Base-by-base conservation (phyloP, 2,888 invertebrate species). In the Lathronympha strigana region DNA sequence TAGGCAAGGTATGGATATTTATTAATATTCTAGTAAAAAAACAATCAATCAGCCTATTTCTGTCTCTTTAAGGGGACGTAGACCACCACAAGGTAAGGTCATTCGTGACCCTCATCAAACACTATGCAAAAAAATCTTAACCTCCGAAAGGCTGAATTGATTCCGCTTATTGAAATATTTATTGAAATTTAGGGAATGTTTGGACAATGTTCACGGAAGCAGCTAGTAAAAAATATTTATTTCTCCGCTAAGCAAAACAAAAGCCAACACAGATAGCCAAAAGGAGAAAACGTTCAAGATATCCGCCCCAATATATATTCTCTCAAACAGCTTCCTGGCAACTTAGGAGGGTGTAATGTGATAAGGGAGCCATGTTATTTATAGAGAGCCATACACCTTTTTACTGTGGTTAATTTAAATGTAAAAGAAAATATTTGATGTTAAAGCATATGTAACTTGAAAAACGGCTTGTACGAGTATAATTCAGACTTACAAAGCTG, bases 401-500 rank as follows among this genome's bases (percentile, higher is more conserved):
- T 36, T 53, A 53, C 15, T 51, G 28, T 47, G 2, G 31, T 1
- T 17, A 51, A 31, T 6, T 31, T 31, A 33, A 36, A 50, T 13
- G 5, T 23, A 28, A 43, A 15, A 40, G 8, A 43, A 43, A 50
- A 57, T n/a, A n/a, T n/a, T n/a, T n/a, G n/a, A 63, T 31, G 54
- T 49, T 50, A 36, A 49, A 55, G 40, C 63, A n/a, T 49, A 31
- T 33, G 45, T 49, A 21, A 28, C 38, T 50, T 51, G 21, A 57
- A 55, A 58, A 58, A 31, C 50, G 45, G 28, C 49, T 49, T 45
- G 50, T 58, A 43, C 36, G 50, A 43, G 50, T 58, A 43, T 43
- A 57, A 43, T 51, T 43, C 40, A 13, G 33, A 17, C 31, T 33
- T 25, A 51, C 57, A 58, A 53, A 58, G 51, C 58, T 40, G 57